These are phyloP conservation scores for Rallus limicola DNA, from an alignment of 2,113 vertebrate species.

Conservation along the genomic window DNA sequence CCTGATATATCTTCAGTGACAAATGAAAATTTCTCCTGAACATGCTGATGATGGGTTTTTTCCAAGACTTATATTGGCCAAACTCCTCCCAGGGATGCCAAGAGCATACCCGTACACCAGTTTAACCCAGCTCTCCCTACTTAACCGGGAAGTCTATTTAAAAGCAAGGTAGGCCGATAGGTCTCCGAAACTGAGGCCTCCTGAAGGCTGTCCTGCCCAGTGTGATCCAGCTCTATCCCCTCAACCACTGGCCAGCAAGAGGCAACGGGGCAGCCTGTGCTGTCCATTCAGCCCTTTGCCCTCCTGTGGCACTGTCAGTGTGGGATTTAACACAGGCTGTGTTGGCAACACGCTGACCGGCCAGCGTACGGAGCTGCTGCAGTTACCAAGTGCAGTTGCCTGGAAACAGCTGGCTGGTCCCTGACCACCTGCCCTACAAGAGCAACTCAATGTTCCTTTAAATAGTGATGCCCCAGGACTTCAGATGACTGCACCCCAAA, in stretches of 20 bases:
- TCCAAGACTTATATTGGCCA: neutral
- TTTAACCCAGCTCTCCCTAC: neutral
- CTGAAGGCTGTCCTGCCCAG: neutral
- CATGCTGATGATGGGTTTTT: neutral
- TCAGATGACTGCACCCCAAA: neutral
- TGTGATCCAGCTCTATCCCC: neutral
- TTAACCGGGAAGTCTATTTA: neutral
- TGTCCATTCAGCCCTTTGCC: neutral
- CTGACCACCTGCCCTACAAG: neutral
- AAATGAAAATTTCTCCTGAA: neutral
- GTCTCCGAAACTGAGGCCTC: neutral
- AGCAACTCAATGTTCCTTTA: neutral
- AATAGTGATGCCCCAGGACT: neutral
- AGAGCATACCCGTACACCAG: neutral
- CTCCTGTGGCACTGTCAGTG: fast-evolving
- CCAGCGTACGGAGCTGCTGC: neutral
- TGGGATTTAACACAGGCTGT: neutral
- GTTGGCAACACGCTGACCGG: neutral
- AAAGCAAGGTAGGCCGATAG: neutral
- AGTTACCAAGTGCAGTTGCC: neutral
- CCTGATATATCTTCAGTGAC: neutral
- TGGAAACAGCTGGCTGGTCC: neutral
- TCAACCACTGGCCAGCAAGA: neutral
- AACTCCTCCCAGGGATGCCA: neutral
- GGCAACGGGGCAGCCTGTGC: neutral